These are phyloP conservation scores for Ceyx melanurus DNA, from an alignment of 2,113 vertebrate species.

Conservation along the genomic window DNA sequence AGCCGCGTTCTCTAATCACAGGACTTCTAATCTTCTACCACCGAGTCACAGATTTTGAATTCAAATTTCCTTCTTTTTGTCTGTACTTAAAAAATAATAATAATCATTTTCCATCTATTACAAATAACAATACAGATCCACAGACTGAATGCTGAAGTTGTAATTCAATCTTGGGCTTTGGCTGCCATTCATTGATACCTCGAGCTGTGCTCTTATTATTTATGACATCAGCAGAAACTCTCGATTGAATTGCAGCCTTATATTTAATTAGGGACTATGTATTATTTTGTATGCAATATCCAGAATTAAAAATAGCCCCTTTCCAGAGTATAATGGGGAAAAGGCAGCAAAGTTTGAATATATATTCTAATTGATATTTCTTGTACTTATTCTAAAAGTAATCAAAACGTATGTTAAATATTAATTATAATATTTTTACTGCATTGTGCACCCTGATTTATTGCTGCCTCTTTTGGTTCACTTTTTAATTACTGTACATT, in stretches of 20 bases:
- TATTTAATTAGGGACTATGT: slow-evolving; percentile 82
- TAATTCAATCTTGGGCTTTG: slow-evolving; percentile 78
- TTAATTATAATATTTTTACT: slow-evolving; percentile 84
- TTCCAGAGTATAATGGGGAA: slow-evolving; percentile 72
- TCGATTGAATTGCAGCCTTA: slow-evolving; percentile 79
- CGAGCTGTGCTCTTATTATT: slow-evolving; percentile 78
- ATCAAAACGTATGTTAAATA: slow-evolving; percentile 85
- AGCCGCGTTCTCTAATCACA: slow-evolving; percentile 74
- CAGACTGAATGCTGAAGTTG: slow-evolving; percentile 78
- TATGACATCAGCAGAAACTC: slow-evolving; percentile 84
- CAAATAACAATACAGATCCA: slow-evolving; percentile 82
- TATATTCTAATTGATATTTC: slow-evolving; percentile 86
- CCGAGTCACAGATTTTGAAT: slow-evolving; percentile 75
- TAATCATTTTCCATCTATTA: slow-evolving; percentile 84
- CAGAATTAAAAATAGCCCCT: slow-evolving; percentile 83
- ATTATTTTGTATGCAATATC: slow-evolving; percentile 83
- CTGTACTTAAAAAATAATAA: slow-evolving; percentile 86
- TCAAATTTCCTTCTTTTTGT: slow-evolving; percentile 82
- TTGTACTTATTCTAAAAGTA: slow-evolving; percentile 80
- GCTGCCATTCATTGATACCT: slow-evolving; percentile 79
- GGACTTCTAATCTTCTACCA: slow-evolving; percentile 77
- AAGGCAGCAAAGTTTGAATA: slow-evolving; percentile 81
- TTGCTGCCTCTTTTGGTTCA: slow-evolving; percentile 79
- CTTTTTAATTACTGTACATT: slow-evolving; percentile 81
- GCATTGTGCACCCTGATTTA: slow-evolving; percentile 82